Percentiles rank a stretch among this genome's conserved stretches.
Conservation (phyloP, 1,140 invertebrate genomes). For the Thrips palmi region DNA sequence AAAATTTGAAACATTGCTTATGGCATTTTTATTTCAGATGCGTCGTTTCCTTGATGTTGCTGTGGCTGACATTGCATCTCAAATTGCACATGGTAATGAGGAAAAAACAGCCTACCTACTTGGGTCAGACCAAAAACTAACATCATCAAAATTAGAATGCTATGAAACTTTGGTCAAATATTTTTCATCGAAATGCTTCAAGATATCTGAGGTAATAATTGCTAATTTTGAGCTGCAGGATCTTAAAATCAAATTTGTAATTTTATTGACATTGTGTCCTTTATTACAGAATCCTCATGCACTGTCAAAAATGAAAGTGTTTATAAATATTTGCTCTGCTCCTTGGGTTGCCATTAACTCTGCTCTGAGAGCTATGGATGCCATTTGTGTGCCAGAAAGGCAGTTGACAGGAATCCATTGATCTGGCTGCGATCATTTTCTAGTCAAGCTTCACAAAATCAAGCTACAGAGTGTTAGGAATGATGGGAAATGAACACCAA, state of each 20-base stretch:
- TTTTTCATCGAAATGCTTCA: constrained; percentile 8
- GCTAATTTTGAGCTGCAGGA: background rate
- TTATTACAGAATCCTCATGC: constrained; percentile 12
- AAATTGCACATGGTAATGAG: background rate
- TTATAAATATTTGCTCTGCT: constrained; percentile 11
- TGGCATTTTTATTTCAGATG: constrained; percentile 5
- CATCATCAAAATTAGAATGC: constrained; percentile 5
- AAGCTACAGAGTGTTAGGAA: too few relatives aligned
- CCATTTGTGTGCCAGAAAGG: too few relatives aligned
- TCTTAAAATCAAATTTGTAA: background rate
- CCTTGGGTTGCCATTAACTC: too few relatives aligned
- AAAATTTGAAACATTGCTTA: background rate
- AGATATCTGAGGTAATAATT: constrained; percentile 1
- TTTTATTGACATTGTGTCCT: constrained; percentile 1
- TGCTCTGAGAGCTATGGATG: too few relatives aligned
- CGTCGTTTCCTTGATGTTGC: constrained; percentile 5
- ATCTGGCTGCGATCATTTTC: too few relatives aligned
- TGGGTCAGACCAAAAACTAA: background rate
- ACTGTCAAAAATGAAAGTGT: constrained; percentile 10
- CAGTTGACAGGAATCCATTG: too few relatives aligned
- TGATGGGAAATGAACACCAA: too few relatives aligned
- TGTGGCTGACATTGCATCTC: background rate
- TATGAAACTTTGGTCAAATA: constrained; percentile 4
- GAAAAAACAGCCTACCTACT: background rate
- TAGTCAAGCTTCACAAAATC: too few relatives aligned